These are phyloP conservation scores for Drosophila mauritiana DNA, from an alignment of 1,140 invertebrate species.

Conservation along the genomic window DNA sequence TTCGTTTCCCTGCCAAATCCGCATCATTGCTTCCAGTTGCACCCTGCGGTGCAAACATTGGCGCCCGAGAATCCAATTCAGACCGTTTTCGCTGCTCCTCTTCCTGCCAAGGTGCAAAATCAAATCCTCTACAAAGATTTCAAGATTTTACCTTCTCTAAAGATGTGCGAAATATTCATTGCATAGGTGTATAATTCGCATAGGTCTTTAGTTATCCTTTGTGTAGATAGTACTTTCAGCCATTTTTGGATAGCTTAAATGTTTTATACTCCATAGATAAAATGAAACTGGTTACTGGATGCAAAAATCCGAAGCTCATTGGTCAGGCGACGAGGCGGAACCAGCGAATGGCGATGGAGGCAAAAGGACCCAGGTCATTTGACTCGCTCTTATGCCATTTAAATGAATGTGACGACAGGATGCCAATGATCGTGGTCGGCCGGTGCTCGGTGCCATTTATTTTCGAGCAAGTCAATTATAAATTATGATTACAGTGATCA, in stretches of 20 bases:
- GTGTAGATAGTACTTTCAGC: no score
- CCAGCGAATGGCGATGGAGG: background rate
- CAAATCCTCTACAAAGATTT: constrained; percentile 14
- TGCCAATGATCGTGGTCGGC: constrained; percentile 44
- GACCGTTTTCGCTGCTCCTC: constrained; percentile 7
- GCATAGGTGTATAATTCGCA: no score
- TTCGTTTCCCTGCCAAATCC: constrained; percentile 34
- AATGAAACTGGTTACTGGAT: no score
- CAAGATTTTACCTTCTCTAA: background rate
- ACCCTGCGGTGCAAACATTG: constrained; percentile 75
- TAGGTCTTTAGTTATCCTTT: no score
- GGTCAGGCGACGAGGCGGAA: constrained; percentile 2
- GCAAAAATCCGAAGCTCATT: constrained; percentile 15
- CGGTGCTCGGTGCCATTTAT: constrained; percentile 51
- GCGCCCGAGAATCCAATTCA: constrained; percentile 57
- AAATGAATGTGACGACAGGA: constrained; percentile 76
- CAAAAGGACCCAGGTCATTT: constrained; percentile 43
- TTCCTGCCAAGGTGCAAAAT: constrained; percentile 15
- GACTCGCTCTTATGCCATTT: constrained; percentile 37
- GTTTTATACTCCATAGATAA: no score
- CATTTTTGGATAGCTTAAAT: no score
- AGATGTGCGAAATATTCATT: no score
- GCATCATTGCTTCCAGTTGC: constrained; percentile 67
- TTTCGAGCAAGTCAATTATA: constrained; percentile 58
- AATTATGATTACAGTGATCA: constrained; percentile 49